phyloP scores from a whole-genome alignment of 2,113 vertebrate genomes.

The Pagrus major region DNA sequence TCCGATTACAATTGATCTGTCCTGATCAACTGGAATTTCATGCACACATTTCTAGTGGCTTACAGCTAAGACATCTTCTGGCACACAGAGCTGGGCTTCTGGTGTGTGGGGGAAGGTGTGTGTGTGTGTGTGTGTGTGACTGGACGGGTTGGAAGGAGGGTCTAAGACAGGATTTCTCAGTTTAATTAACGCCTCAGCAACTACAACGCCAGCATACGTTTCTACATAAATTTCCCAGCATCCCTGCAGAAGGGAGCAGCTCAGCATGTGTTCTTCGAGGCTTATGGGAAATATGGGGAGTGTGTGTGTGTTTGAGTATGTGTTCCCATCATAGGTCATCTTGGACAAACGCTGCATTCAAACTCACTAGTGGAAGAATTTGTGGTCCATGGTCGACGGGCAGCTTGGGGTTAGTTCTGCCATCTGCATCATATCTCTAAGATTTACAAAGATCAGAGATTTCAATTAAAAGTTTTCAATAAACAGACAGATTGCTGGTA shows the following conservation, averaged over 20 bases:
- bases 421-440: slow-evolving; percentile 21
- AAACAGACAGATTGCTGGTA: slow-evolving; percentile 6
- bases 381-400: slow-evolving; percentile 5
- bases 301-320: background rate
- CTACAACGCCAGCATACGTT: slow-evolving; percentile 59
- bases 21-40: slow-evolving; percentile 59
- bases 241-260: slow-evolving; percentile 33
- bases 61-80: slow-evolving; percentile 64
- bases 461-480: slow-evolving; percentile 1
- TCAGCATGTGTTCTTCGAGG: slow-evolving; percentile 45
- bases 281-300: slow-evolving; percentile 1
- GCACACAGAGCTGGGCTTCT: slow-evolving; percentile 33
- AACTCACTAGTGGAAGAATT: slow-evolving; percentile 2
- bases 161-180: slow-evolving; percentile 67
- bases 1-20: slow-evolving; percentile 57
- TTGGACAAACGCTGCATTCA: slow-evolving; percentile 27
- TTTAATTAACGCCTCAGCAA: slow-evolving; percentile 75
- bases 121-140: slow-evolving; percentile 35
- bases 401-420: background rate
- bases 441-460: slow-evolving; percentile 19
- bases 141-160: slow-evolving; percentile 61
- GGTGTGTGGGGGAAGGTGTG: slow-evolving; percentile 36
- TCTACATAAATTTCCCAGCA: slow-evolving; percentile 56
- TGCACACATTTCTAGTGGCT: slow-evolving; percentile 60
- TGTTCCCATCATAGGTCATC: slow-evolving; percentile 23